phyloP scores from a whole-genome alignment of 2,888 invertebrate genomes.

The Drosophila subquinaria region DNA sequence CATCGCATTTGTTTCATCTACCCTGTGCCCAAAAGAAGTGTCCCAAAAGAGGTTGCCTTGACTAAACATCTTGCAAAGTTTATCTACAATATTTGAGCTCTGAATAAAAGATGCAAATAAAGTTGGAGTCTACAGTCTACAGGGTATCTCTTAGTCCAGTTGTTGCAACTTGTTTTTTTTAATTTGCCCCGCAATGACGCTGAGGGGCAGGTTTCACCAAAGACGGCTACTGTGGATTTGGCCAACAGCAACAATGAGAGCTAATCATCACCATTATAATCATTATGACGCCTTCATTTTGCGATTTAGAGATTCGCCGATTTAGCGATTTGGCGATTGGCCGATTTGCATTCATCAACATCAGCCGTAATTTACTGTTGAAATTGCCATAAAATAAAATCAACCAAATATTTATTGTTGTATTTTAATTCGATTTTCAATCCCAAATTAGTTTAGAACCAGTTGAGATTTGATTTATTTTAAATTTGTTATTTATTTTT shows the following conservation, averaged over 20 bases:
- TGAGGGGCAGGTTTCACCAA: slow-evolving; percentile 18
- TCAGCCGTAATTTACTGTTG: slow-evolving; percentile 48
- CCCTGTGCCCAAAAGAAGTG: neutral
- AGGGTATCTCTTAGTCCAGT: slow-evolving; percentile 9
- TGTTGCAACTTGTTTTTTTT: neutral
- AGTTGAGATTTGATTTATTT: slow-evolving; percentile 40
- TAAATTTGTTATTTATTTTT: neutral
- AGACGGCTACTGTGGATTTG: slow-evolving; percentile 30
- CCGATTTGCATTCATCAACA: slow-evolving; percentile 28
- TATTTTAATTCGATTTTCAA: slow-evolving; percentile 23
- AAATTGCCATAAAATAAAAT: slow-evolving; percentile 49
- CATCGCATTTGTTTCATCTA: slow-evolving; percentile 41
- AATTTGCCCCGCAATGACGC: slow-evolving; percentile 6
- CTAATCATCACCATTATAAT: slow-evolving; percentile 38
- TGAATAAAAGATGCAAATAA: neutral
- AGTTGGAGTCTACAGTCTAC: neutral
- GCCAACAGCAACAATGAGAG: slow-evolving; percentile 23
- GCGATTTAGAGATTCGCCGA: slow-evolving; percentile 22
- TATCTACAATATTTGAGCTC: neutral
- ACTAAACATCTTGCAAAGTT: neutral
- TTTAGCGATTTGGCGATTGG: neutral
- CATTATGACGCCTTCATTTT: slow-evolving; percentile 38
- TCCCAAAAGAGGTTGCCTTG: neutral
- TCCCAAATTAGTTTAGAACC: slow-evolving; percentile 24
- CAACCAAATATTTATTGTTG: slow-evolving; percentile 10